Conservation (phyloP, 2,888 invertebrate species). For the Macrophya annulata region DNA sequence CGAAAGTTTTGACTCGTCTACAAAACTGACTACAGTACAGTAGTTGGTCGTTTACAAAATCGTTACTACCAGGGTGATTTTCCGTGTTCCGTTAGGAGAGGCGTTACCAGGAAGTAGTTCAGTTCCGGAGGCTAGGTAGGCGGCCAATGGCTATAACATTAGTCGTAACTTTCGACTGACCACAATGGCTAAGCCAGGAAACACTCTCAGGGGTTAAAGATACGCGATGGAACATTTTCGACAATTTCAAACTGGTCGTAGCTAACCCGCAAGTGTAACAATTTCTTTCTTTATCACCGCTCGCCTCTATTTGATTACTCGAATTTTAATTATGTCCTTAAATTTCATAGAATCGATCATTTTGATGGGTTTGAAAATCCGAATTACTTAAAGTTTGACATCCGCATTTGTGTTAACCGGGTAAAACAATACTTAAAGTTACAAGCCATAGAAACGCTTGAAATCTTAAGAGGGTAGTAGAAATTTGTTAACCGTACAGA, state of each 20-base stretch:
- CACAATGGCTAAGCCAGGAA: slow-evolving; percentile 35
- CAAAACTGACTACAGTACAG: neutral
- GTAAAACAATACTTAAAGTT: slow-evolving; percentile 3
- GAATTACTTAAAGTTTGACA: neutral
- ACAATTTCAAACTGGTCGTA: neutral
- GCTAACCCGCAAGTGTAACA: neutral
- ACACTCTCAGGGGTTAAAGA: slow-evolving; percentile 20
- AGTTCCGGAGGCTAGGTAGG: slow-evolving; percentile 31
- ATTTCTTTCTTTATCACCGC: neutral
- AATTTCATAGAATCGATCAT: neutral
- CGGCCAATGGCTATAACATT: slow-evolving; percentile 40
- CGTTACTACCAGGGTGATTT: slow-evolving; percentile 38
- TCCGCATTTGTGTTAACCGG: neutral
- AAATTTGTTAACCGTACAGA: slow-evolving; percentile 1
- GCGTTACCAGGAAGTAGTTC: slow-evolving; percentile 39
- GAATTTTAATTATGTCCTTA: neutral
- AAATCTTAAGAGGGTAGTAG: neutral
- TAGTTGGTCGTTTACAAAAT: slow-evolving; percentile 34
- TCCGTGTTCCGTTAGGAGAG: slow-evolving; percentile 28
- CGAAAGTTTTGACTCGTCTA: slow-evolving; percentile 4
- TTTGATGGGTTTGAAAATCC: neutral
- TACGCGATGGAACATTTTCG: slow-evolving; percentile 9
- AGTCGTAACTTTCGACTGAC: slow-evolving; percentile 41
- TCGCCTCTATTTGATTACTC: neutral
- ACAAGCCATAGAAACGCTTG: neutral